Conservation (phyloP, 2,797 vertebrate species). For the Acomys russatus region DNA sequence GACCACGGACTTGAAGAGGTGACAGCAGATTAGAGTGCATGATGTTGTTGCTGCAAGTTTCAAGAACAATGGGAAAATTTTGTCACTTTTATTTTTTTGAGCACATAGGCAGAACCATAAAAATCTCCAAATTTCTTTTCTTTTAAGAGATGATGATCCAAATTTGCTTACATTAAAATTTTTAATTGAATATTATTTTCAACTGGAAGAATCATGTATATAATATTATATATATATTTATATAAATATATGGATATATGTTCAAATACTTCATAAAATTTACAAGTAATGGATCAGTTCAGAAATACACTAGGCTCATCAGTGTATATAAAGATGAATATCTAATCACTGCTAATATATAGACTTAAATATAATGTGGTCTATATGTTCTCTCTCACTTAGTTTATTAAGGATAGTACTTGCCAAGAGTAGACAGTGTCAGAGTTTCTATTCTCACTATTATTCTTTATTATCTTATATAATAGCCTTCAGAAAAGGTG, state of each 20-base stretch:
- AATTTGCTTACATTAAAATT: neutral
- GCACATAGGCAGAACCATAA: neutral
- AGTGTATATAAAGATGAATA: neutral
- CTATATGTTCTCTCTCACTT: neutral
- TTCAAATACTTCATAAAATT: neutral
- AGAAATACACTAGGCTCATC: neutral
- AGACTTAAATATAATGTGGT: neutral
- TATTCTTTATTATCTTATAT: neutral
- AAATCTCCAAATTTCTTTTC: neutral
- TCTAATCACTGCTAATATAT: neutral
- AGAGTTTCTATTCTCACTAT: neutral
- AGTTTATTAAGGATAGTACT: neutral
- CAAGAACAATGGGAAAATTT: neutral
- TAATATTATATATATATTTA: neutral
- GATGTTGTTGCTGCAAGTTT: neutral
- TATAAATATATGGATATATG: neutral
- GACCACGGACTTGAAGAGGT: neutral
- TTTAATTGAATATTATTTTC: constrained; percentile 40
- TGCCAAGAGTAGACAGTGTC: neutral
- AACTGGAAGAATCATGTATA: neutral
- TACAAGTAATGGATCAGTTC: neutral
- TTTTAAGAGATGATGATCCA: neutral
- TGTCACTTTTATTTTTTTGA: constrained; percentile 33
- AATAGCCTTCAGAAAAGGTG: neutral
- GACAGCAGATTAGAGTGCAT: neutral